These are phyloP conservation scores for Piaya cayana DNA, from an alignment of 2,113 vertebrate species.

Conservation along the genomic window DNA sequence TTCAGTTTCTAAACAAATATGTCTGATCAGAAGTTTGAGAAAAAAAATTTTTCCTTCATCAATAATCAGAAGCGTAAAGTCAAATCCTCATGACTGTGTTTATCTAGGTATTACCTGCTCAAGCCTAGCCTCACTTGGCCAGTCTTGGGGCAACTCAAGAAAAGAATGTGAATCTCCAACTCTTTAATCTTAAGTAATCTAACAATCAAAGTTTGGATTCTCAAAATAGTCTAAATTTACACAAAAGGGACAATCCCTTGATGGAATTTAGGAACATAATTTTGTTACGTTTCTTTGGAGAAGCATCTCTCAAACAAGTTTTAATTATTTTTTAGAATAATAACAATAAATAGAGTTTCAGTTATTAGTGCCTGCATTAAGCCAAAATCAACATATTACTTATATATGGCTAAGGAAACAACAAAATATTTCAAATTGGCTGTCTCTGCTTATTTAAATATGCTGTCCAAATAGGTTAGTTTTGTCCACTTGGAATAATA, in stretches of 20 bases:
- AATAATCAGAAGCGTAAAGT: not conserved
- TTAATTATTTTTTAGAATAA: not conserved
- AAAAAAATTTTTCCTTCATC: not conserved
- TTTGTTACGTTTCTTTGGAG: not conserved
- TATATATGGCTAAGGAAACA: not conserved
- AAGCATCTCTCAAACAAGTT: not conserved
- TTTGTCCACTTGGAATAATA: not conserved
- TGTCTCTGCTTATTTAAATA: not conserved
- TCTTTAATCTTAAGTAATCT: not conserved
- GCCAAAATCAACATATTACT: not conserved
- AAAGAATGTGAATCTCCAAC: not conserved
- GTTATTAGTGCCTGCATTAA: not conserved
- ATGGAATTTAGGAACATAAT: not conserved
- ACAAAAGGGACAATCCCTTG: not conserved
- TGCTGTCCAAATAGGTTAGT: not conserved
- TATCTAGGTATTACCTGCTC: not conserved
- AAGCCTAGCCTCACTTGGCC: not conserved
- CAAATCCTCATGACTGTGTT: not conserved
- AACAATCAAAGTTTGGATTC: not conserved
- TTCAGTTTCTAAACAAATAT: not conserved
- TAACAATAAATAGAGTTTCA: not conserved
- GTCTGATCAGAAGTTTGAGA: not conserved
- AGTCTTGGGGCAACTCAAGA: not conserved
- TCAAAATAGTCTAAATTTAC: not conserved
- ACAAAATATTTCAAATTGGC: not conserved